Percentiles rank a stretch among this genome's conserved stretches.
These are phyloP conservation scores for Pachypanchax playfairii DNA, from an alignment of 2,113 vertebrate genomes.

Conservation along the genomic window DNA sequence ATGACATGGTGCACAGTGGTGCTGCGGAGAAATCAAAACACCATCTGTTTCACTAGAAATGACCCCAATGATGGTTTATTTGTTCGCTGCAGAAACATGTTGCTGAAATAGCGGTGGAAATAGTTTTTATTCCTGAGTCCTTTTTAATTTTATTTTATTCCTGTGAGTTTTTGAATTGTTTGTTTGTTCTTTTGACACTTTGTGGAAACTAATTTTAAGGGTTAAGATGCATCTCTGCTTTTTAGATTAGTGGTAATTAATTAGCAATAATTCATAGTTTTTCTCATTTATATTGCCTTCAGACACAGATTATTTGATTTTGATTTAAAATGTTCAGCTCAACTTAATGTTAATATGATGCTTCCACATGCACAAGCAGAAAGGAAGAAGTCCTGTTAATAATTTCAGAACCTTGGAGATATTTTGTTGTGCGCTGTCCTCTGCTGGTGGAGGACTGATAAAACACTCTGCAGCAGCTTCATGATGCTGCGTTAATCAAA, in stretches of 20 bases:
- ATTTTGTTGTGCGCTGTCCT: conserved; percentile 46
- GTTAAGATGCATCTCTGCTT: not conserved
- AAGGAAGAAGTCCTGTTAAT: not conserved
- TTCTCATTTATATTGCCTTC: not conserved
- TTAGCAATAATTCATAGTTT: no score
- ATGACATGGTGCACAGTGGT: not conserved
- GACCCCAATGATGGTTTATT: not conserved
- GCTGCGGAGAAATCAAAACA: conserved; percentile 2
- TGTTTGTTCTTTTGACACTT: no score
- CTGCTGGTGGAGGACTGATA: conserved; percentile 40
- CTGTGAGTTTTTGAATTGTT: not conserved
- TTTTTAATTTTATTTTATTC: no score
- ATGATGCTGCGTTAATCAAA: no score
- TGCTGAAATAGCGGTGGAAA: no score
- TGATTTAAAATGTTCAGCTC: not conserved
- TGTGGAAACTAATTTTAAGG: not conserved
- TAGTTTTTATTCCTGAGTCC: no score
- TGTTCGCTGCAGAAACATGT: not conserved
- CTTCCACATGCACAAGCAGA: not conserved
- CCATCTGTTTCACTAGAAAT: not conserved
- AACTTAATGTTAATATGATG: no score
- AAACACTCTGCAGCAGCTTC: not conserved
- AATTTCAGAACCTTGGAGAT: not conserved
- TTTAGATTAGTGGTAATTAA: not conserved
- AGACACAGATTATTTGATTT: no score